A percentile compares a stretch with the other conserved stretches of the same genome.
Conservation (phyloP, 2,113 vertebrate genomes). For the Malurus elegans region DNA sequence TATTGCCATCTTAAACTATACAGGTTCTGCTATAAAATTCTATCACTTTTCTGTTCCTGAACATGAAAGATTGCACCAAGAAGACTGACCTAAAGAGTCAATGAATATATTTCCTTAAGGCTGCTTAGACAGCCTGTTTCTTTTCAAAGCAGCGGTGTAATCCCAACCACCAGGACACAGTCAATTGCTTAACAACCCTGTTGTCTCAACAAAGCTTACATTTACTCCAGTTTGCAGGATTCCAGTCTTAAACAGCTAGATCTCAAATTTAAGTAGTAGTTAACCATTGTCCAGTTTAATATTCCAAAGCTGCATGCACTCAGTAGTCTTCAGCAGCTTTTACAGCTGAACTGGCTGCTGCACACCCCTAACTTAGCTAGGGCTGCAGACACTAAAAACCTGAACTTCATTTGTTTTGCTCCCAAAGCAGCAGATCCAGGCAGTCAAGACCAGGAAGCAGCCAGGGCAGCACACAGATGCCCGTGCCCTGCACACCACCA, state of each 20-base stretch:
- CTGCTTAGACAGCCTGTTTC: not conserved
- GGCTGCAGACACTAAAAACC: not conserved
- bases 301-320: not conserved
- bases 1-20: not conserved
- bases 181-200: slow-evolving; percentile 2
- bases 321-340: not conserved
- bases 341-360: not conserved
- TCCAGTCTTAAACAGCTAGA: not conserved
- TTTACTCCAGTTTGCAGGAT: slow-evolving; percentile 7
- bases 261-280: not conserved
- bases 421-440: not conserved
- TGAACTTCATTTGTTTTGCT: not conserved
- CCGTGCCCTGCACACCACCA: rapidly evolving
- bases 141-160: not conserved
- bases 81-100: not conserved
- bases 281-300: not conserved
- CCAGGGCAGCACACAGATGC: not conserved
- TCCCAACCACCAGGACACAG: not conserved
- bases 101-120: not conserved
- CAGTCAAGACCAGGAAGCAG: not conserved
- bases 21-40: not conserved
- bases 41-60: not conserved
- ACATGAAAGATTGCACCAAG: not conserved
- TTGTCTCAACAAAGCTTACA: slow-evolving; percentile 21
- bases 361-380: not conserved